Evolutionary conservation across 2,113 vertebrate species (phyloP), one percentile per base, ranked within the genome.

Genomic region (Clarias magur): DNA sequence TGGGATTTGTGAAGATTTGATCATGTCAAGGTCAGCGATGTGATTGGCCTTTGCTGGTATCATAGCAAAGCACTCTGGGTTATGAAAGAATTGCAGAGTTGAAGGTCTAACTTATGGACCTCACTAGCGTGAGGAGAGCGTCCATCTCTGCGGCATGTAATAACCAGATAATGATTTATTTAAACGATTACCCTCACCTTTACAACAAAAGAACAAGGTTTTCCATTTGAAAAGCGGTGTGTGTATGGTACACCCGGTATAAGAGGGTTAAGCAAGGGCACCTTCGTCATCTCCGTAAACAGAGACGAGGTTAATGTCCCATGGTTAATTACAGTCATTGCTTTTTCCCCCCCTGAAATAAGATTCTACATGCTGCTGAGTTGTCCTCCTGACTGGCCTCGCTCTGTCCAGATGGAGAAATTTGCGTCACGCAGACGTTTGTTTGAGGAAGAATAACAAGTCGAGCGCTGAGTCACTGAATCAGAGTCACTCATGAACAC

Each of bases 361-460:
- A 56, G 76, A 79, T 53, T 53, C 16, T 27, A 30, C 57, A 12
- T 9, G 56, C 21, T 13, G 67, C 53, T 38, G 76, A 62, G 56
- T 56, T 80, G 70, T 78, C 88, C 65, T 68, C 65, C 63, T 81
- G n/a, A 53, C 54, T n/a, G 53, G 68, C 34, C 81, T 27, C 8
- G 2, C 38, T 78, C 42, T 63, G 38, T 73, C 85, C 88, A 89
- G 88, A 89, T 89, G 85, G 86, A 62, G 48, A n/a, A 65, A 85
- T 82, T 42, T 82, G 82, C 53, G 53, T 85, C 76, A 73, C 25
- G 34, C 65, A 63, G 68, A 54, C 83, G 10, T 78, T 87, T 85
- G 82, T 85, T 89, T 78, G 68, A 73, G 54, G 70, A 56, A 62
- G 56, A 84, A 78, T 76, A 87, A 89, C 56, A 68, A 80, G 56